Evolutionary conservation across 2,888 invertebrate species (phyloP).

Genomic region (Hipparchia sbordonii): DNA sequence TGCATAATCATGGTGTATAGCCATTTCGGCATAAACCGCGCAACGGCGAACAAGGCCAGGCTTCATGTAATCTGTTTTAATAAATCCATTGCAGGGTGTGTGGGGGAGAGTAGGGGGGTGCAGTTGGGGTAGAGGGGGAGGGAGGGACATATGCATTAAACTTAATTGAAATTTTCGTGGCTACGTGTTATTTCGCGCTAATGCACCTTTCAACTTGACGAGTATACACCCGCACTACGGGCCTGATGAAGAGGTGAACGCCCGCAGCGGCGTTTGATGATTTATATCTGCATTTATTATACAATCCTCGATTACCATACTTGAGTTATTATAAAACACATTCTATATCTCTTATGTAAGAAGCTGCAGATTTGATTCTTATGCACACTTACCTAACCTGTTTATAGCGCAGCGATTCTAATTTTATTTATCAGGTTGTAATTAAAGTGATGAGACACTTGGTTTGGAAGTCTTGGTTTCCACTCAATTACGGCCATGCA

Average conservation of each 20-base stretch:
- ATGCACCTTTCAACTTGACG: slow-evolving; percentile 69
- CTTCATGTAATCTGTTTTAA: slow-evolving; percentile 66
- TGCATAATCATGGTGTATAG: slow-evolving; percentile 17
- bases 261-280: slow-evolving; percentile 51
- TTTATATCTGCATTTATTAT: slow-evolving; percentile 43
- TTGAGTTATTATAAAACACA: slow-evolving; percentile 18
- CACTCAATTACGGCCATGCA: no score
- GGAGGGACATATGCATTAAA: slow-evolving; percentile 69
- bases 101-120: slow-evolving; percentile 36
- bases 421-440: background rate
- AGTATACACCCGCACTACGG: slow-evolving; percentile 48
- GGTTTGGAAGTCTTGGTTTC: no score
- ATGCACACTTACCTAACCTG: background rate
- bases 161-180: slow-evolving; percentile 77
- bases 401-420: background rate
- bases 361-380: slow-evolving; percentile 1
- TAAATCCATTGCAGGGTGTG: slow-evolving; percentile 57
- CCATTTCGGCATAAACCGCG: slow-evolving; percentile 22
- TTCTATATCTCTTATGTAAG: slow-evolving; percentile 2
- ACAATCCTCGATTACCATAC: slow-evolving; percentile 21
- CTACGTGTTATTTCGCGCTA: slow-evolving; percentile 72
- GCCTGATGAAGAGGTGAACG: slow-evolving; percentile 55
- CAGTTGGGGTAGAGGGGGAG: slow-evolving; percentile 37
- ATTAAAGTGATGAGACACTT: no score
- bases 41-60: slow-evolving; percentile 34